A percentile compares a stretch with the other conserved stretches of the same genome.
These are phyloP conservation scores for Camponotus pennsylvanicus DNA, from an alignment of 1,140 invertebrate genomes.

Conservation along the genomic window DNA sequence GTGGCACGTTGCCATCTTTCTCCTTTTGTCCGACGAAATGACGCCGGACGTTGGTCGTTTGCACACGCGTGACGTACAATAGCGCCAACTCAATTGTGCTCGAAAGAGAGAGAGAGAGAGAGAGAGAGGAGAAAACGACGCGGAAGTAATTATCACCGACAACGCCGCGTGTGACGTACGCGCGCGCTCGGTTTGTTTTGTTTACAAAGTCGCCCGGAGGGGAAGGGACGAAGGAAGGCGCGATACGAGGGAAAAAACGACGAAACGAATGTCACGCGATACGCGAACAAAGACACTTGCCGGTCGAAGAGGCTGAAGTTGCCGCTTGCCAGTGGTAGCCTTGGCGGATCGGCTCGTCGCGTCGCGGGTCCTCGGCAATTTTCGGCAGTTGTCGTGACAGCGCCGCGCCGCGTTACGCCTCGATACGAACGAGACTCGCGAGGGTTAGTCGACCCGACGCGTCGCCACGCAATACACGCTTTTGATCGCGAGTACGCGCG, in stretches of 20 bases:
- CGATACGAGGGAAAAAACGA: too few species aligned
- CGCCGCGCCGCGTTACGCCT: conserved; percentile 2
- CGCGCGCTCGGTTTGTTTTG: too few species aligned
- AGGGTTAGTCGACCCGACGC: conserved; percentile 57
- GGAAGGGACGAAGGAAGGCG: too few species aligned
- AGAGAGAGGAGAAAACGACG: not conserved
- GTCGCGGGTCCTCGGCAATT: conserved; percentile 38
- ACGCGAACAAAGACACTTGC: conserved; percentile 18
- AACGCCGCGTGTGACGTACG: too few species aligned
- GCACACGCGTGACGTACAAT: not conserved
- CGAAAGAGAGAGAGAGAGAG: not conserved
- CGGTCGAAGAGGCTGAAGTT: conserved; percentile 11
- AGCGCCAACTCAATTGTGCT: not conserved
- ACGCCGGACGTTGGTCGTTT: not conserved
- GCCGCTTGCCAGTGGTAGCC: not conserved
- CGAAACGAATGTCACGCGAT: too few species aligned
- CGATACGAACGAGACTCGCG: conserved; percentile 9
- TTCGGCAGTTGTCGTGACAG: conserved; percentile 38
- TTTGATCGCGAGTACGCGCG: not conserved
- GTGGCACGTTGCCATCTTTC: conserved; percentile 26
- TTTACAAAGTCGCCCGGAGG: too few species aligned
- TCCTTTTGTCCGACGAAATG: not conserved
- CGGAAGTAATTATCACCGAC: too few species aligned
- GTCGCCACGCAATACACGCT: not conserved
- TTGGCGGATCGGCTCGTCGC: not conserved